phyloP scores from a whole-genome alignment of 2,797 vertebrate species.

The Spinus pinus region DNA sequence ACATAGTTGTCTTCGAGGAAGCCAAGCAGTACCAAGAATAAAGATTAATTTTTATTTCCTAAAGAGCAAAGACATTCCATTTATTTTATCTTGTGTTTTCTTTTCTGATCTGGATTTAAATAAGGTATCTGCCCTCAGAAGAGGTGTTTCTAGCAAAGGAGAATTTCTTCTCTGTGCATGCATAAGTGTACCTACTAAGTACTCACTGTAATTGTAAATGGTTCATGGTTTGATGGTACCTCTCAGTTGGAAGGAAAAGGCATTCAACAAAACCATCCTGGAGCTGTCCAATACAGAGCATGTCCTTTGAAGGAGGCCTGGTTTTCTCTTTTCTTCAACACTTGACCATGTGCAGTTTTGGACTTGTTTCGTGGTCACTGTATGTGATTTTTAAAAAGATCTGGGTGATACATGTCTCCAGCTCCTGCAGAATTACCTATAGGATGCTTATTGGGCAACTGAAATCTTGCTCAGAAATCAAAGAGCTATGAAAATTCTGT shows the following conservation, averaged over 20 bases:
- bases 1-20: background rate
- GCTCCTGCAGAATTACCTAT: background rate
- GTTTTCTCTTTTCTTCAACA: background rate
- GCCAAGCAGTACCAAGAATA: background rate
- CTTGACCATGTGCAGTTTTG: background rate
- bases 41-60: slow-evolving; percentile 18
- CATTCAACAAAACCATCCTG: background rate
- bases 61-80: background rate
- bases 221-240: background rate
- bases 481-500: background rate
- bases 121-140: background rate
- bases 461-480: background rate
- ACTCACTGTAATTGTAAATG: background rate
- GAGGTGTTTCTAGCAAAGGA: background rate
- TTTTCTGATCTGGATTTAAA: background rate
- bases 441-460: background rate
- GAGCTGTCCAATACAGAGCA: slow-evolving; percentile 14
- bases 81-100: background rate
- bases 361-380: background rate
- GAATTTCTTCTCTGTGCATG: background rate
- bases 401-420: background rate
- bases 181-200: background rate
- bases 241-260: background rate
- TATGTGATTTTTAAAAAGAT: background rate
- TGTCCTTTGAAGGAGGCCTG: background rate